Evolutionary conservation across 1,140 invertebrate species (phyloP), one percentile per base, ranked within the genome.

Genomic region (Drosophila punjabiensis): DNA sequence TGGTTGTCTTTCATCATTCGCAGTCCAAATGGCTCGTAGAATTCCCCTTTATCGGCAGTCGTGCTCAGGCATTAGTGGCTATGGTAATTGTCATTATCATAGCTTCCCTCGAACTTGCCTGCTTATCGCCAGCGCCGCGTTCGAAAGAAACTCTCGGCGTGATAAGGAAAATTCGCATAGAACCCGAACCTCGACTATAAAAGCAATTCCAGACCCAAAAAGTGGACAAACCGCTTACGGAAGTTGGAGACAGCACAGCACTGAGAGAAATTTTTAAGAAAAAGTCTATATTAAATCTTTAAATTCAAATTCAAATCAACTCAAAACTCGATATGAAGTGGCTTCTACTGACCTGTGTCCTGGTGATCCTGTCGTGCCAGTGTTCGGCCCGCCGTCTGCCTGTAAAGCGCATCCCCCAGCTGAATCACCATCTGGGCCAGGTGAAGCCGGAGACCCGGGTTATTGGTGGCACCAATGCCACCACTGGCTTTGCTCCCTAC

Each of bases 381-480:
- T 73, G 86, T 14, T 65, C 33, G 7, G 74, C 55, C 3, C 55
- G 55, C 2, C 55, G 14, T n/a, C 9, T 58, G 14, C 55, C 55
- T 1, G 55, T 58, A 14, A 39, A 20, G 1, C 55, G 35, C 9
- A 58, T 39, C 35, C 70, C 52, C 0, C 53, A 67, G 14, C 20
- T 75, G 13, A 45, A 52, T 6, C 78, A 61, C 1, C 81, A 89
- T 9, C 24, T 81, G 64, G 78, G 80, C 13, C 16, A 33, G 20
- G 63, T 67, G 0, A 70, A 81, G 50, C 74, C 87, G 0, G 82
- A 91, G 58, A 52, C 75, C 5, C 83, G 93, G 14, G 82, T 94
- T 20, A 85, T 94, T 3, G 94, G 94, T 9, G 94, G 94, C 28
- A n/a, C 52, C 7, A 90, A 87, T 32, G 94, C 93, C 6, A 32